phyloP scores from a whole-genome alignment of 2,113 vertebrate species.

The Leucopsar rothschildi region DNA sequence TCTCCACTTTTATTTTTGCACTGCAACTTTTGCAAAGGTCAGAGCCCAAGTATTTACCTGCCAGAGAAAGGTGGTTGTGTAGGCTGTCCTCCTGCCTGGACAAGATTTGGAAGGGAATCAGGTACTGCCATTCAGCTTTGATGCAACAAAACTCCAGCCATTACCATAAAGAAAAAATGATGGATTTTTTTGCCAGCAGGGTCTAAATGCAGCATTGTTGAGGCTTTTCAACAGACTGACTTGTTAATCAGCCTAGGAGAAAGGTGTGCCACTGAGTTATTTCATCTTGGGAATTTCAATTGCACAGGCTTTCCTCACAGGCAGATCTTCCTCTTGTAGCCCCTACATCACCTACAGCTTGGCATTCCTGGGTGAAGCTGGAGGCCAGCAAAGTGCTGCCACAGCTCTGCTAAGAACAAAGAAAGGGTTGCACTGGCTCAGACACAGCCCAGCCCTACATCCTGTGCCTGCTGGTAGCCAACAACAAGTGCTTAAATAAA shows the following conservation, averaged over 20 bases:
- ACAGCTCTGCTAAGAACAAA: background rate
- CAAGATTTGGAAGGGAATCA: background rate
- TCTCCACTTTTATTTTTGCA: background rate
- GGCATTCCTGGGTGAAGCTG: background rate
- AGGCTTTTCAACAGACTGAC: background rate
- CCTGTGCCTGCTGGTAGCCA: background rate
- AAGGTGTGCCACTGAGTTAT: background rate
- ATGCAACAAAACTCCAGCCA: background rate
- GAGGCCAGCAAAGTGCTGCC: background rate
- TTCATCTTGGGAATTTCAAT: background rate
- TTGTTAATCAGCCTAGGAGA: background rate
- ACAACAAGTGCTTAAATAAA: background rate
- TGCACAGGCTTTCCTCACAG: background rate
- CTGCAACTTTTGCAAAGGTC: background rate
- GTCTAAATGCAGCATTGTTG: background rate
- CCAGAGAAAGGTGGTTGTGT: background rate
- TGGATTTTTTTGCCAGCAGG: background rate
- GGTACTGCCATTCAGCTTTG: background rate
- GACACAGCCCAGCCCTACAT: background rate
- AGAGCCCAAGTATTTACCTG: background rate
- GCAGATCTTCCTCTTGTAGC: background rate
- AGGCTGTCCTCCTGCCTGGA: background rate
- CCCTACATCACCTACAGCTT: background rate
- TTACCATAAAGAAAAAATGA: background rate
- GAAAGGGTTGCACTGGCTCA: background rate